These are phyloP conservation scores for Setipinna tenuifilis DNA, from an alignment of 2,797 vertebrate genomes.

Conservation along the genomic window DNA sequence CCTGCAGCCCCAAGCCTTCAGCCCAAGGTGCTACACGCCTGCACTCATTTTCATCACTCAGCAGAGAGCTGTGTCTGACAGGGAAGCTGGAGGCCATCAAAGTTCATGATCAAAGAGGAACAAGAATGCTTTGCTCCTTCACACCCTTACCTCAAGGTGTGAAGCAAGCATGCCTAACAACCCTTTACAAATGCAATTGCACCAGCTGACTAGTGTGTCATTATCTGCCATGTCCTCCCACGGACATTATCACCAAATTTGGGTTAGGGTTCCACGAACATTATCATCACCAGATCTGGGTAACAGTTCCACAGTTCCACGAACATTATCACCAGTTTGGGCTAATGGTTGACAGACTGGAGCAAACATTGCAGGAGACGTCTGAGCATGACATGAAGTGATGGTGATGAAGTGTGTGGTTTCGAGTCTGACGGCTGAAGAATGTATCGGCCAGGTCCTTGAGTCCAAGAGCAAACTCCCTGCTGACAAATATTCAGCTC, in stretches of 20 bases:
- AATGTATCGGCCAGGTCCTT: not conserved
- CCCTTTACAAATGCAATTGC: not conserved
- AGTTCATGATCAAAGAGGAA: not conserved
- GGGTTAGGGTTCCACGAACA: not conserved
- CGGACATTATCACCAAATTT: not conserved
- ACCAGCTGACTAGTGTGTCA: not conserved
- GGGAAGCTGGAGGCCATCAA: not conserved
- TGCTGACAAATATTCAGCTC: not conserved
- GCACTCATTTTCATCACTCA: not conserved
- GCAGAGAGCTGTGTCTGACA: not conserved
- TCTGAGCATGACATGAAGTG: not conserved
- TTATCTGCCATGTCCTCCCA: not conserved
- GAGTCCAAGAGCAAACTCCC: not conserved
- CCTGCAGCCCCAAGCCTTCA: not conserved
- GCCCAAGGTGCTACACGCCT: not conserved
- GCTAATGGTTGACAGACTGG: not conserved
- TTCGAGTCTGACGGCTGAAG: not conserved
- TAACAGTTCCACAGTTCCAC: not conserved
- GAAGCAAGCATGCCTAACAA: not conserved
- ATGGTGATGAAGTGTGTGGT: not conserved
- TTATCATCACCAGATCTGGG: not conserved
- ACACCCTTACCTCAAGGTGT: not conserved
- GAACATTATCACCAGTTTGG: not conserved
- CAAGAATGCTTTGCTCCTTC: not conserved
- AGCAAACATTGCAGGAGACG: not conserved